A percentile compares a stretch with the other conserved stretches of the same genome.
These are phyloP conservation scores for Sycophila texana DNA, from an alignment of 2,888 invertebrate species.

Conservation along the genomic window DNA sequence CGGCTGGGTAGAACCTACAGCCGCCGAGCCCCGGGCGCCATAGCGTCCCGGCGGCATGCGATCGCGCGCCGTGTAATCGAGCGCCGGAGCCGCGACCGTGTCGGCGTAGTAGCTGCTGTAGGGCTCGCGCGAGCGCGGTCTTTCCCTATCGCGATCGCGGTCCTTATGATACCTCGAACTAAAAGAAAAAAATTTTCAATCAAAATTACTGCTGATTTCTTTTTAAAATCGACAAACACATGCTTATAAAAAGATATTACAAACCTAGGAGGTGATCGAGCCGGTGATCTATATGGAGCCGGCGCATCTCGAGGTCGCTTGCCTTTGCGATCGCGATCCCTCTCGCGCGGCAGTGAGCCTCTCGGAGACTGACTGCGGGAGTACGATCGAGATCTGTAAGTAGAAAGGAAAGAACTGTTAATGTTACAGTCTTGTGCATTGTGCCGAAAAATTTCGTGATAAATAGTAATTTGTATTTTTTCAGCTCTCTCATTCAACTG, in stretches of 20 bases:
- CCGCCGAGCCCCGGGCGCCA: slow-evolving; percentile 4
- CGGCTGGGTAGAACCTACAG: slow-evolving; percentile 1
- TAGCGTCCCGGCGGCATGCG: neutral
- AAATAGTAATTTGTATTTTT: too few relatives aligned
- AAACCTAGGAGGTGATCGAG: slow-evolving; percentile 73
- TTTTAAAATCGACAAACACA: too few relatives aligned
- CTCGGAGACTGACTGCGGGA: slow-evolving; percentile 79
- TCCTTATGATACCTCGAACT: slow-evolving; percentile 71
- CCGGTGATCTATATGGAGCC: slow-evolving; percentile 70
- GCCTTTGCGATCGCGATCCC: slow-evolving; percentile 65
- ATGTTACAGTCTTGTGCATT: too few relatives aligned
- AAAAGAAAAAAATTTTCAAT: neutral
- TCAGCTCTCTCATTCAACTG: too few relatives aligned
- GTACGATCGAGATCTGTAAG: slow-evolving; percentile 80
- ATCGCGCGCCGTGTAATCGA: neutral
- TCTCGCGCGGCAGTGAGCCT: slow-evolving; percentile 76
- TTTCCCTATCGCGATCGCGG: slow-evolving; percentile 71
- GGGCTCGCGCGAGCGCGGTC: slow-evolving; percentile 70
- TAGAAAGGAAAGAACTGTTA: too few relatives aligned
- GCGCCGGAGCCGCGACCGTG: slow-evolving; percentile 61
- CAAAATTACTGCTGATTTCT: neutral
- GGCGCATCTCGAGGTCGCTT: slow-evolving; percentile 67
- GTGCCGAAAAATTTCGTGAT: too few relatives aligned
- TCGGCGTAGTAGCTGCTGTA: slow-evolving; percentile 72
- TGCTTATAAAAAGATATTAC: slow-evolving; percentile 9